Percentiles rank a stretch among this genome's conserved stretches.
Conservation (phyloP, 2,113 vertebrate species). For the Cyprinus carpio region DNA sequence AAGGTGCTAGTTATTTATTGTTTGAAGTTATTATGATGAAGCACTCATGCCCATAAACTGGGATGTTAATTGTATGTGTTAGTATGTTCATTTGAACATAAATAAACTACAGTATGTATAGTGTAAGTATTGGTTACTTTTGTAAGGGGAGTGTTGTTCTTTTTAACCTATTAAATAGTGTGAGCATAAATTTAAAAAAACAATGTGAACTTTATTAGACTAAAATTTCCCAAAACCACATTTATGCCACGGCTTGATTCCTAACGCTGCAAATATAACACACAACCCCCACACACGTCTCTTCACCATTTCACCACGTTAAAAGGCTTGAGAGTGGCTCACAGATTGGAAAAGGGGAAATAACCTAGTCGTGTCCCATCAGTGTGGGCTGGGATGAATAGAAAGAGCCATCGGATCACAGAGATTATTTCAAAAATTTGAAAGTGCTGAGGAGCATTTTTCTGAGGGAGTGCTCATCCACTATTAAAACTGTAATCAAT, state of each 20-base stretch:
- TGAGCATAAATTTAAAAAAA: neutral
- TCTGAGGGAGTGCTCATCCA: constrained; percentile 12
- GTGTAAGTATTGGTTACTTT: neutral
- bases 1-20: too few relatives aligned
- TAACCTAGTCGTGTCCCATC: neutral
- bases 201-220: neutral
- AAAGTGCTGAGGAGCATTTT: constrained; percentile 10
- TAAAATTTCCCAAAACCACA: too few relatives aligned
- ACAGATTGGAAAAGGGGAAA: neutral
- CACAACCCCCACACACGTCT: too few relatives aligned
- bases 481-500: constrained; percentile 47
- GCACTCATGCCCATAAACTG: too few relatives aligned
- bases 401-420: constrained; percentile 1
- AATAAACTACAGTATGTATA: neutral
- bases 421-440: neutral
- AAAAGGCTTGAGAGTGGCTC: neutral
- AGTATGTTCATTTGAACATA: neutral
- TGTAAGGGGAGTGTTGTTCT: neutral
- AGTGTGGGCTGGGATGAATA: neutral
- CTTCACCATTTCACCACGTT: too few relatives aligned
- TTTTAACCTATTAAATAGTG: neutral
- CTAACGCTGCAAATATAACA: neutral
- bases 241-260: neutral
- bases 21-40: too few relatives aligned
- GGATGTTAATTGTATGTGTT: neutral